A percentile compares a stretch with the other conserved stretches of the same genome.
Evolutionary conservation across 2,797 vertebrate species (phyloP).

Genomic region (Aldrovandia affinis): DNA sequence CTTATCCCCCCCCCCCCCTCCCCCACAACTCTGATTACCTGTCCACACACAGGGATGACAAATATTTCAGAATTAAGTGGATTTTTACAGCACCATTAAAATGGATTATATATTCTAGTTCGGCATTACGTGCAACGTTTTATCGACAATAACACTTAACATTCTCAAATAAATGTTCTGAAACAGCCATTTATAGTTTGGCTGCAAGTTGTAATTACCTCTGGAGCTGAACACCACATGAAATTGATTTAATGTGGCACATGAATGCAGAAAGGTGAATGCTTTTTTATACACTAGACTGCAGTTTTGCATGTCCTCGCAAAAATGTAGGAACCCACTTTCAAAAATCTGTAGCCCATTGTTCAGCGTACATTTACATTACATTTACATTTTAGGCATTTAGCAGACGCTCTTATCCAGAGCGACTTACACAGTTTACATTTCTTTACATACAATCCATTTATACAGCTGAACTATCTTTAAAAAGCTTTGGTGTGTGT

Average conservation of each 20-base stretch:
- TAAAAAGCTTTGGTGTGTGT: too few species aligned
- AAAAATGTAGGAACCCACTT: too few species aligned
- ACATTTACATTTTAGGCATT: too few species aligned
- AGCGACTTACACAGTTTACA: too few species aligned
- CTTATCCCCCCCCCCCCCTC: neutral
- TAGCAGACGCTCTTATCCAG: too few species aligned
- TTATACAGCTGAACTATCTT: too few species aligned
- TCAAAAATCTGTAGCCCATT: too few species aligned
- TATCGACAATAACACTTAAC: slow-evolving; percentile 9
- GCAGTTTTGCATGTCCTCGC: too few species aligned
- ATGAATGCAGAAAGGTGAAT: slow-evolving; percentile 15
- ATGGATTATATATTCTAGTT: neutral
- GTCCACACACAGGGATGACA: neutral
- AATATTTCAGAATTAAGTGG: neutral
- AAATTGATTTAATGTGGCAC: slow-evolving; percentile 28
- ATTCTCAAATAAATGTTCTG: slow-evolving; percentile 10
- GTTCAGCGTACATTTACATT: too few species aligned
- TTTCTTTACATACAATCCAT: too few species aligned
- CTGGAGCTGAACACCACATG: slow-evolving; percentile 18
- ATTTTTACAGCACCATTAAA: slow-evolving; percentile 3
- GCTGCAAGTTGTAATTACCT: slow-evolving; percentile 42
- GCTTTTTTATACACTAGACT: neutral
- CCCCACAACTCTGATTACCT: neutral
- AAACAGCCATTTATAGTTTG: slow-evolving; percentile 15
- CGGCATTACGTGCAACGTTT: neutral